These are phyloP conservation scores for Eleginops maclovinus DNA, from an alignment of 2,113 vertebrate genomes.

Conservation along the genomic window DNA sequence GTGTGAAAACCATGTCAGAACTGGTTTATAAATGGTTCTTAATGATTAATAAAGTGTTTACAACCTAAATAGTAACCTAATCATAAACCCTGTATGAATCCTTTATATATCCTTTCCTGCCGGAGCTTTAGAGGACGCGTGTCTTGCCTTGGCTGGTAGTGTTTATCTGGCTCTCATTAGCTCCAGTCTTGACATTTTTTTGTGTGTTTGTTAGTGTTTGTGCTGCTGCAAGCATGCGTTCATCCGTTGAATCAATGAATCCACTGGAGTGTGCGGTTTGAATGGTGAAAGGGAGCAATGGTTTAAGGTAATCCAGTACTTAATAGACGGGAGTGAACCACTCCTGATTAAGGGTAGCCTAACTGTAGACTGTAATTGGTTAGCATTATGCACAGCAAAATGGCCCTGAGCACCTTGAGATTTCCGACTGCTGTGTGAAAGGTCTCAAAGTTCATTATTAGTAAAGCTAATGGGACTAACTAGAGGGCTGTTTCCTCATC, in stretches of 20 bases:
- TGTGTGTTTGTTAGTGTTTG: slow-evolving; percentile 37
- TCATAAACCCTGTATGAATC: too few relatives aligned
- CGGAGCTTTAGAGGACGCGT: slow-evolving; percentile 21
- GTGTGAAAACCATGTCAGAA: too few relatives aligned
- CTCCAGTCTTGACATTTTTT: slow-evolving; percentile 15
- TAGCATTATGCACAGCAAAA: slow-evolving; percentile 55
- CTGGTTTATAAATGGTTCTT: too few relatives aligned
- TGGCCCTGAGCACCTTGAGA: slow-evolving; percentile 57
- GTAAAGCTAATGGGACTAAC: slow-evolving; percentile 67
- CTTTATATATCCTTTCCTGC: too few relatives aligned
- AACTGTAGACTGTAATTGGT: slow-evolving; percentile 47
- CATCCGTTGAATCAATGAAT: slow-evolving; percentile 30
- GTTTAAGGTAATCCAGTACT: slow-evolving; percentile 48
- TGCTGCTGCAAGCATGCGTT: slow-evolving; percentile 11
- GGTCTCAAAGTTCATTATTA: slow-evolving; percentile 65
- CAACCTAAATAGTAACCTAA: too few relatives aligned
- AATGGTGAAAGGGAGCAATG: slow-evolving; percentile 24
- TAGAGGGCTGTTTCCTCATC: slow-evolving; percentile 61
- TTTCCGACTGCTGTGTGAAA: slow-evolving; percentile 46
- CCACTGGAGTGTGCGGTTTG: slow-evolving; percentile 34
- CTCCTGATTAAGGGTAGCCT: slow-evolving; percentile 34
- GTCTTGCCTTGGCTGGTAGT: background rate
- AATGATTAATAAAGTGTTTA: too few relatives aligned
- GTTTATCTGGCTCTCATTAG: slow-evolving; percentile 32
- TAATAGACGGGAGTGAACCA: slow-evolving; percentile 35